Percentiles rank a stretch among this genome's conserved stretches.
Conservation (phyloP, 2,113 vertebrate genomes). For the Glaucidium brasilianum region DNA sequence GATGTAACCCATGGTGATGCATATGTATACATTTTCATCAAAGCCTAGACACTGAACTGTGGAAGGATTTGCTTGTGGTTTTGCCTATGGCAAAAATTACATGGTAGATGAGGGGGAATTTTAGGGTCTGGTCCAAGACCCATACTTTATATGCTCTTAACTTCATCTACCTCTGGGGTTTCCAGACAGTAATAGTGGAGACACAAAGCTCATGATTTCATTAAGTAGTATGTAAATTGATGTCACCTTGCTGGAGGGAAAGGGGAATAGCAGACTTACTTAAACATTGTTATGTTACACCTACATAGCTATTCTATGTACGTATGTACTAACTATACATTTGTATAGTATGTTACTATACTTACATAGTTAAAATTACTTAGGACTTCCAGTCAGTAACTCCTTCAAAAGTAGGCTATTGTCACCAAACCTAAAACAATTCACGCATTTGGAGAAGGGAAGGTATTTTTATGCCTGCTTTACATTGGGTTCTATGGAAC, state of each 20-base stretch:
- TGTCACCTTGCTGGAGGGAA: rapidly evolving
- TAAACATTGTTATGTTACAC: neutral
- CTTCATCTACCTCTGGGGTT: neutral
- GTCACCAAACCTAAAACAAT: neutral
- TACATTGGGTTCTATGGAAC: neutral
- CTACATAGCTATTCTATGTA: neutral
- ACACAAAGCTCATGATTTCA: neutral
- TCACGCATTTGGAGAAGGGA: neutral
- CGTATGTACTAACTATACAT: neutral
- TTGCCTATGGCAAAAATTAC: neutral
- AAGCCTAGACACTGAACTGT: neutral
- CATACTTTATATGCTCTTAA: neutral
- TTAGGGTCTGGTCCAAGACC: neutral
- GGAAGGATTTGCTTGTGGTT: neutral
- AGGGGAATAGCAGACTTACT: neutral
- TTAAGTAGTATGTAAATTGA: neutral
- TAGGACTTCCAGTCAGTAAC: neutral
- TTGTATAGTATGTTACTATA: neutral
- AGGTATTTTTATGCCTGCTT: neutral
- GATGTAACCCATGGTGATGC: rapidly evolving
- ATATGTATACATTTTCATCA: neutral
- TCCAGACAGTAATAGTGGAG: neutral
- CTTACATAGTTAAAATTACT: neutral
- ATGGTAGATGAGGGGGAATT: neutral
- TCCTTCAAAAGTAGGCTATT: neutral